Percentiles rank a stretch among this genome's conserved stretches.
These are phyloP conservation scores for Varanus salvator DNA, from an alignment of 2,113 vertebrate genomes.

Conservation along the genomic window DNA sequence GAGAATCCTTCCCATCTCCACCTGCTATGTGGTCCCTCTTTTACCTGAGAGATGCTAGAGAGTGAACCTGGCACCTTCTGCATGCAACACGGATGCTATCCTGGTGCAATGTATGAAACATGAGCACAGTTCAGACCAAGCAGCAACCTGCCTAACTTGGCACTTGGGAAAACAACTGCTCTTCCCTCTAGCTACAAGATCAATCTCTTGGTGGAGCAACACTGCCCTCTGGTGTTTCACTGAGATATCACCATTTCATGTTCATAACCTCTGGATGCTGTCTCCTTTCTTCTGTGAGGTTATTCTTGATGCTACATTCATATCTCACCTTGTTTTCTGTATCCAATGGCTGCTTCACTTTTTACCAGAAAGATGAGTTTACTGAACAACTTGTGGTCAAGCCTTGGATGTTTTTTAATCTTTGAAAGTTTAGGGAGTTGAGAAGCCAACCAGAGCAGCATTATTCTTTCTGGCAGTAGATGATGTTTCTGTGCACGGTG, in stretches of 20 bases:
- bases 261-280: not conserved
- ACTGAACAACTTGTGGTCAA: not conserved
- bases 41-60: not conserved
- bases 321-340: not conserved
- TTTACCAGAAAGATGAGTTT: not conserved
- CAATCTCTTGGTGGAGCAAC: conserved; percentile 15
- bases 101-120: not conserved
- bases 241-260: not conserved
- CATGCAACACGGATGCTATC: too few species aligned
- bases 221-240: not conserved
- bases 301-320: not conserved
- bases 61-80: not conserved
- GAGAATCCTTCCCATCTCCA: not conserved
- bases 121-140: not conserved
- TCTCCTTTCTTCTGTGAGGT: not conserved
- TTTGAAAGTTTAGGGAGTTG: not conserved
- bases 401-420: not conserved
- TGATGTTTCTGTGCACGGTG: not conserved
- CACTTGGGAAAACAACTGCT: not conserved
- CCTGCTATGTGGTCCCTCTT: not conserved
- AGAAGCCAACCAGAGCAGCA: not conserved
- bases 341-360: not conserved
- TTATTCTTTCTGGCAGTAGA: not conserved
- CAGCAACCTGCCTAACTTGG: not conserved
- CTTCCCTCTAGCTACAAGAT: not conserved